Base-by-base conservation (phyloP, 2,888 invertebrate genomes). In the Cartodere bifasciata region DNA sequence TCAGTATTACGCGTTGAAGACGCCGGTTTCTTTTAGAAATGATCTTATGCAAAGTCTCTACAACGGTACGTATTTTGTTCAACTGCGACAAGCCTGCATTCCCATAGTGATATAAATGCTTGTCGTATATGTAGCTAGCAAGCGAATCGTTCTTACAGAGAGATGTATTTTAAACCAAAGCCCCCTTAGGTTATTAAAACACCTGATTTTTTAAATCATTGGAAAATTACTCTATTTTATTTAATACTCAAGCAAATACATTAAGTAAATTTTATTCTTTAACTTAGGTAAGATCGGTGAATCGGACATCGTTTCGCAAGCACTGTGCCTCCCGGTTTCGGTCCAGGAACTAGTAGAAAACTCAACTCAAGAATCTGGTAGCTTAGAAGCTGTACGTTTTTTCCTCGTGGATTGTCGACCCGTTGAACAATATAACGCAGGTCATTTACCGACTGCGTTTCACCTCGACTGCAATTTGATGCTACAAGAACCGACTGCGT, bases 351-450 rank as follows among this genome's bases (percentile, higher is more conserved):
- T 97, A 32, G 76, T 92, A 16, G 85, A 87, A 50, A 85, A 82
- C 64, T 74, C 78, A 2, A 72, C 77, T 12, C 65, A 74, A 29
- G 79, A 80, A 52, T 58, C 68, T 11, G 58, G 64, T 2, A 67
- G 70, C 45, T 60, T 68, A 21, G 80, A 81, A 45, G 68, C 63
- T 39, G 62, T 67, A 7, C 71, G 86, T 46, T 98, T 94, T 60
- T 97, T 97, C 60, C 68, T 97, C 40, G 92, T 98, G 5, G 98
- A 98, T 60, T 95, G 95, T 58, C 73, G 98, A 40, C 92, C 97
- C 5, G 78, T 90, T 7, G 91, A 94, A 42, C 94, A 97, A 53
- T 98, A 95, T 55, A 95, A 95, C 64, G 81, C 83, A 31, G 97
- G 97, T 0, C 95, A 97, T 64, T 70, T 98, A 42, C 84, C 91